These are phyloP conservation scores for Metridium senile DNA, from an alignment of 92 coral and sea anemone species.

Conservation along the genomic window DNA sequence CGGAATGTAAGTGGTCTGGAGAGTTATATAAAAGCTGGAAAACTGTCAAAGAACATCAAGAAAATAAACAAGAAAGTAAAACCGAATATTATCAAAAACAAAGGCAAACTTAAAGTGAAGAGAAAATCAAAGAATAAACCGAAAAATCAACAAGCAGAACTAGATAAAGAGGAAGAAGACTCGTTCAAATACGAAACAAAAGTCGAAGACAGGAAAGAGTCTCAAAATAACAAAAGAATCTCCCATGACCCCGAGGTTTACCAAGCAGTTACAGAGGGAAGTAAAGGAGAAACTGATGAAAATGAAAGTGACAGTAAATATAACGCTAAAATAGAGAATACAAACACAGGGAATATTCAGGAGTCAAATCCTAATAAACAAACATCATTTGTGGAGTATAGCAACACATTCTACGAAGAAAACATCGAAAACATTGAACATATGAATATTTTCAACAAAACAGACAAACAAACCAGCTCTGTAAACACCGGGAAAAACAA, in stretches of 20 bases:
- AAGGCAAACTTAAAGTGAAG: background rate
- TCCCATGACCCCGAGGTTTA: background rate
- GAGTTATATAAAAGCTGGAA: background rate
- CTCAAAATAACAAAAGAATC: background rate
- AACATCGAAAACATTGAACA: background rate
- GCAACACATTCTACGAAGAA: background rate
- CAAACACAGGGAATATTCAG: background rate
- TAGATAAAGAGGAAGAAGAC: background rate
- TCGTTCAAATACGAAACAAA: slow-evolving; percentile 21
- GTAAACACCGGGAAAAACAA: background rate
- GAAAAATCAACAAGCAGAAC: background rate
- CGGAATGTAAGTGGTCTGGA: slow-evolving; percentile 19
- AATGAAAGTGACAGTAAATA: background rate
- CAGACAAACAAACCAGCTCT: background rate
- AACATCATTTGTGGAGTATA: background rate
- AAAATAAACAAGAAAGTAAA: background rate
- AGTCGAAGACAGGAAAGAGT: background rate
- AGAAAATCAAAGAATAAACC: background rate
- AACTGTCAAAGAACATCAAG: background rate
- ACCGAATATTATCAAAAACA: slow-evolving; percentile 6
- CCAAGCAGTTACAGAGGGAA: background rate
- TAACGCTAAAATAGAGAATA: background rate
- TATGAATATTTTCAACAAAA: background rate
- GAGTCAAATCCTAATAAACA: background rate
- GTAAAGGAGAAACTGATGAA: background rate